Base-by-base conservation (phyloP, 2,888 invertebrate genomes). In the Drosophila atroscutellata region DNA sequence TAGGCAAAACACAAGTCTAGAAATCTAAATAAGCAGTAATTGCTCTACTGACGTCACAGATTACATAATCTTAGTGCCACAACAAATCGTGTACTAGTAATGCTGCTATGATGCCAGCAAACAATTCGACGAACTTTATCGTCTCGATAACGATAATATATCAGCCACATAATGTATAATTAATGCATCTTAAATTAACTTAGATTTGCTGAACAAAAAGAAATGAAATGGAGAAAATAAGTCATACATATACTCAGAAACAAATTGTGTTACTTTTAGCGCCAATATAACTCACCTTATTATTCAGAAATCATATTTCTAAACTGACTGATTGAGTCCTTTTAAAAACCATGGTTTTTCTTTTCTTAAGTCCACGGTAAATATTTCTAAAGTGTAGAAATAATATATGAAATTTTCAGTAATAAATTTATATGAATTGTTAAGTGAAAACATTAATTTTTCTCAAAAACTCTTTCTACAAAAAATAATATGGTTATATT, bases 1-100 rank as follows among this genome's bases (percentile, higher is more conserved):
- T 64, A 47, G 30, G n/a, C 30, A 45, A 32, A 62, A 51, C 37
- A 47, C 60, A 47, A 49, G 58, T 52, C 20, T 7, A 45, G 7
- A 20, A 2, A 45, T 67, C 61, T 55, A 63, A 66, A 73, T 77
- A 15, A 45, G 7, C 45, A 45, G 15, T 24, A 45, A 15, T 45
- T 45, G 24, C 24, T 45, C 45, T 7, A 24, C 24, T 45, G 45
- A 59, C 66, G 32, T 64, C 62, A 58, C 34, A 65, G 73, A 72
- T 77, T 61, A 72, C 57, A 61, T 70, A 47, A 20, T 36, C 57
- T 28, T 37, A 8, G 54, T 49, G 26, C 28, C 20, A 54, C 42
- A 54, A 28, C 18, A 42, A 49, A 28, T 8, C 0, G 20, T 20
- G 1, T 13, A 26, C 6, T 32, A 3, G 13, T 45, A 52, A 70